A percentile compares a stretch with the other conserved stretches of the same genome.
Conservation (phyloP, 2,888 invertebrate species). For the Toxonevra muliebris region DNA sequence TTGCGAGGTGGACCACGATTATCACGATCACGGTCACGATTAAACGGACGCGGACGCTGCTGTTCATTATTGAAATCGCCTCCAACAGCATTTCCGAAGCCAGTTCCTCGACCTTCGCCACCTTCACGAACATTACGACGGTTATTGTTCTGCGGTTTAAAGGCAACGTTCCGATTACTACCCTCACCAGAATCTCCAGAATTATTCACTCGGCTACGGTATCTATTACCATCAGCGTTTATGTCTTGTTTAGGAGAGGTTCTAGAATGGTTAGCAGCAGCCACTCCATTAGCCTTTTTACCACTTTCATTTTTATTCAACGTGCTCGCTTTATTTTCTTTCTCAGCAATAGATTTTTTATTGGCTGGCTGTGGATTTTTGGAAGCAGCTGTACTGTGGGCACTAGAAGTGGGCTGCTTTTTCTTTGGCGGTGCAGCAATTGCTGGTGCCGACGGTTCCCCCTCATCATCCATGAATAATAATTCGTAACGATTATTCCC, state of each 20-base stretch:
- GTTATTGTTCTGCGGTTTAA: slow-evolving; percentile 43
- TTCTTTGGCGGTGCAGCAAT: slow-evolving; percentile 43
- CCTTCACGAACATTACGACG: slow-evolving; percentile 68
- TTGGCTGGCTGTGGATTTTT: slow-evolving; percentile 25
- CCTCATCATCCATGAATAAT: slow-evolving; percentile 61
- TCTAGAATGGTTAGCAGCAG: not conserved
- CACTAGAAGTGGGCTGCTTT: slow-evolving; percentile 42
- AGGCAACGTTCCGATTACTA: slow-evolving; percentile 8
- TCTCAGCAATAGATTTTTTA: slow-evolving; percentile 48
- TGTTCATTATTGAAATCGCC: slow-evolving; percentile 65
- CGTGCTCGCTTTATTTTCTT: slow-evolving; percentile 58
- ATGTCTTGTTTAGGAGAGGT: not conserved
- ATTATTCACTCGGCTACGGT: slow-evolving; percentile 6
- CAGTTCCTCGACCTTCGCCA: slow-evolving; percentile 58
- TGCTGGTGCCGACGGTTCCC: slow-evolving; percentile 28
- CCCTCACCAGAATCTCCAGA: slow-evolving; percentile 15
- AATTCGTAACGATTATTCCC: slow-evolving; percentile 62
- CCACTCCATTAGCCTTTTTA: slow-evolving; percentile 32
- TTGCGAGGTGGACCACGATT: slow-evolving; percentile 61
- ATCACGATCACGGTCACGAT: slow-evolving; percentile 55
- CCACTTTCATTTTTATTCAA: slow-evolving; percentile 50
- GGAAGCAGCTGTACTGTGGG: slow-evolving; percentile 26
- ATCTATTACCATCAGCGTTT: slow-evolving; percentile 7
- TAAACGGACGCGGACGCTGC: slow-evolving; percentile 57
- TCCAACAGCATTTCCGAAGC: slow-evolving; percentile 58